These are phyloP conservation scores for Cenopis cana DNA, from an alignment of 2,888 invertebrate species.

Conservation along the genomic window DNA sequence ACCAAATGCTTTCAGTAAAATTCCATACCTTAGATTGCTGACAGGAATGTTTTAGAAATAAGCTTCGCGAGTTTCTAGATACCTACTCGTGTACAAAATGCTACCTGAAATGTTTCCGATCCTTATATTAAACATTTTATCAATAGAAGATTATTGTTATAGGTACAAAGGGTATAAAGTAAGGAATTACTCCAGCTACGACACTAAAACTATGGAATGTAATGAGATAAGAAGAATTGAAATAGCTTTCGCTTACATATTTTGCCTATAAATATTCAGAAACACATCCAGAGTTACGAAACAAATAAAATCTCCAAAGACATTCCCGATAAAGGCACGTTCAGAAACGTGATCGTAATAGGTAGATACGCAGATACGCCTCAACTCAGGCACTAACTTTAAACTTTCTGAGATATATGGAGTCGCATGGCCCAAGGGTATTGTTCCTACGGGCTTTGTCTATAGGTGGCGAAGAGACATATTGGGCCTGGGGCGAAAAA, in stretches of 20 bases:
- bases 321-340: slow-evolving; percentile 39
- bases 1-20: slow-evolving; percentile 20
- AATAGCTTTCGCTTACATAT: not conserved
- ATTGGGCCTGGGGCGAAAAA: slow-evolving; percentile 25
- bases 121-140: not conserved
- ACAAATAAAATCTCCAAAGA: slow-evolving; percentile 37
- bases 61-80: slow-evolving; percentile 2
- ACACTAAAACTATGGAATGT: not conserved
- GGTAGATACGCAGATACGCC: slow-evolving; percentile 42
- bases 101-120: not conserved
- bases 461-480: slow-evolving; percentile 32
- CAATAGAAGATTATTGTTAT: slow-evolving; percentile 1
- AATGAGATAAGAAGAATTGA: not conserved
- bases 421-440: slow-evolving; percentile 32
- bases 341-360: slow-evolving; percentile 38
- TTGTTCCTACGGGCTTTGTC: slow-evolving; percentile 41
- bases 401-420: slow-evolving; percentile 43
- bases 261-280: not conserved
- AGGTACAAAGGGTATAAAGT: too few relatives aligned
- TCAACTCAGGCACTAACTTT: slow-evolving; percentile 43
- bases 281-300: slow-evolving; percentile 17
- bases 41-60: slow-evolving; percentile 21
- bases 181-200: not conserved
- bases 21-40: slow-evolving; percentile 28
- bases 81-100: slow-evolving; percentile 1